phyloP scores from a whole-genome alignment of 1,140 invertebrate species.

The Hyposmocoma kahamanoa region DNA sequence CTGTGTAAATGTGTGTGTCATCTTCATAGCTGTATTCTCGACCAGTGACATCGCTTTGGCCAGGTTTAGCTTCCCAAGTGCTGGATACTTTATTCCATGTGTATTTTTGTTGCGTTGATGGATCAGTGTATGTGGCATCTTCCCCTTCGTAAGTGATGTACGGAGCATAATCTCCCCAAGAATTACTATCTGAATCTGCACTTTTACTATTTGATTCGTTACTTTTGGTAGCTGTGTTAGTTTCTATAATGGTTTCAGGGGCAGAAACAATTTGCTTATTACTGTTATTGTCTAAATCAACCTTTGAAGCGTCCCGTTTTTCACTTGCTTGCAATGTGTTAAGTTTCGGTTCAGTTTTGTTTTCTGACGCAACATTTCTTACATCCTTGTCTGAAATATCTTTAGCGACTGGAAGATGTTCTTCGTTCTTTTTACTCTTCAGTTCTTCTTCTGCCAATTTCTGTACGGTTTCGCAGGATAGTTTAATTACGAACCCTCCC shows the following conservation, averaged over 20 bases:
- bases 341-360: too few relatives aligned
- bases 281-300: neutral
- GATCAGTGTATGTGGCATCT: constrained; percentile 84
- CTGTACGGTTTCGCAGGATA: constrained; percentile 56
- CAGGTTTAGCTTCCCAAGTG: constrained; percentile 75
- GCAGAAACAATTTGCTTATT: neutral
- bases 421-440: constrained; percentile 14
- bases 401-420: neutral
- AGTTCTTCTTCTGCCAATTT: constrained; percentile 54
- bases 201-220: neutral
- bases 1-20: constrained; percentile 87
- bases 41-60: constrained; percentile 33
- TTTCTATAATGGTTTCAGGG: too few relatives aligned
- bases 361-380: too few relatives aligned
- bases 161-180: constrained; percentile 54
- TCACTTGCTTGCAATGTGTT: too few relatives aligned
- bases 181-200: constrained; percentile 7
- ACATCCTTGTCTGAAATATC: neutral
- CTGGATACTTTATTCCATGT: constrained; percentile 79
- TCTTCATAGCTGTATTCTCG: constrained; percentile 82
- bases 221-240: neutral
- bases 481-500: constrained; percentile 64
- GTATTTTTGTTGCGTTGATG: constrained; percentile 78
- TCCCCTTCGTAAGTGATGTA: constrained; percentile 78
- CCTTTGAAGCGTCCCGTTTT: too few relatives aligned